These are phyloP conservation scores for Platygyra sinensis DNA, from an alignment of 64 coral and sea anemone species.

Conservation along the genomic window DNA sequence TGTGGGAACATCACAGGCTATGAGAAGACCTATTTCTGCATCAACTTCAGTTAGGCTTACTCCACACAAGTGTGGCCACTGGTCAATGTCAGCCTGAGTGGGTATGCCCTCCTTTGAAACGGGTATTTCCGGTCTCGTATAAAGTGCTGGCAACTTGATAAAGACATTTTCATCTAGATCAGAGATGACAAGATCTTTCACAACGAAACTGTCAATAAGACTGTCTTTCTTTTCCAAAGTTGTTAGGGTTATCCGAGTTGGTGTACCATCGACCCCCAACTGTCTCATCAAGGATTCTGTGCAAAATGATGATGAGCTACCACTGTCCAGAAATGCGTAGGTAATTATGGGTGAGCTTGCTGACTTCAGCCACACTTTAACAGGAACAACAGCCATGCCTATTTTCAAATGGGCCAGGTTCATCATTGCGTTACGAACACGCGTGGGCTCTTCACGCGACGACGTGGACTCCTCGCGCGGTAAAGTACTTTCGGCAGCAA, in stretches of 20 bases:
- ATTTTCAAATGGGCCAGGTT: background rate
- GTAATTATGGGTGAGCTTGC: background rate
- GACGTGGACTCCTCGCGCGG: too few relatives aligned
- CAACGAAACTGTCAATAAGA: background rate
- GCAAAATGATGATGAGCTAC: conserved; percentile 27
- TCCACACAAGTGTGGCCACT: too few relatives aligned
- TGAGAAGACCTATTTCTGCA: too few relatives aligned
- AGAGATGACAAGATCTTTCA: conserved; percentile 9
- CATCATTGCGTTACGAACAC: background rate
- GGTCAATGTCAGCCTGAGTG: too few relatives aligned
- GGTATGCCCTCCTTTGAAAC: too few relatives aligned
- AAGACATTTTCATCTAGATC: conserved; percentile 28
- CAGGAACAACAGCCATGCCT: conserved; percentile 37
- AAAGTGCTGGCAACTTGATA: background rate
- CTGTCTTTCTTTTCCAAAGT: conserved; percentile 24
- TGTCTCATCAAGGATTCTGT: conserved; percentile 2
- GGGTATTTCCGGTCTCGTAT: too few relatives aligned
- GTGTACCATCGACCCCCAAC: background rate
- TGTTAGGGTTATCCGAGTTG: too few relatives aligned
- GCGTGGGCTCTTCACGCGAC: background rate
- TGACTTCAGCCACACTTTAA: conserved; percentile 15
- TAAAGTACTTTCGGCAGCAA: background rate
- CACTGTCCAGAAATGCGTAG: background rate
- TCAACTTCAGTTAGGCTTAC: too few relatives aligned
- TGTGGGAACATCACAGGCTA: too few relatives aligned